Conservation (phyloP, 2,113 vertebrate species). For the Calidris pugnax region DNA sequence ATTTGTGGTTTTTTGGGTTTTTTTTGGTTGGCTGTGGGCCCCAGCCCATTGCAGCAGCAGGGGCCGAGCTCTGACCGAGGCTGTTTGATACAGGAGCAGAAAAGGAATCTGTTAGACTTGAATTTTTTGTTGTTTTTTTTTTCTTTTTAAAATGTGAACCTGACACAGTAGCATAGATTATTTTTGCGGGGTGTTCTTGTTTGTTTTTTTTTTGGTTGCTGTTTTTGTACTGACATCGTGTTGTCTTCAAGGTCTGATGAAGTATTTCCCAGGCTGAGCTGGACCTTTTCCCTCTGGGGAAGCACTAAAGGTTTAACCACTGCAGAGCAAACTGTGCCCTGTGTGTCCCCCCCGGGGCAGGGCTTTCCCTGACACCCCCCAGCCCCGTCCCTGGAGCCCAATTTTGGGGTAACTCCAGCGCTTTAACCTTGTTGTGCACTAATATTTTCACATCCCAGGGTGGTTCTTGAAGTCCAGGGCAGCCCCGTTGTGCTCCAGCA, state of each 20-base stretch:
- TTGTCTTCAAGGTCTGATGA: not conserved
- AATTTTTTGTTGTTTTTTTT: not conserved
- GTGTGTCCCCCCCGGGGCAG: accelerated
- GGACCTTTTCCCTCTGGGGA: not conserved
- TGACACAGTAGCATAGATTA: accelerated
- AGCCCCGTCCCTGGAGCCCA: accelerated
- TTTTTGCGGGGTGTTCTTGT: not conserved
- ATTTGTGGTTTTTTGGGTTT: not conserved
- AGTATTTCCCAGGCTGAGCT: not conserved
- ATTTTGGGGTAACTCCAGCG: not conserved
- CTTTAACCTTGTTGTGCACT: accelerated
- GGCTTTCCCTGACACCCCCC: not conserved
- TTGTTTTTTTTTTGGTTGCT: too few species aligned
- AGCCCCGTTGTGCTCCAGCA: not conserved
- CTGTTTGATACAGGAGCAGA: too few species aligned
- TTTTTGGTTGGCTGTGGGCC: not conserved
- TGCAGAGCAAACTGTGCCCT: not conserved
- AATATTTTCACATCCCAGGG: accelerated
- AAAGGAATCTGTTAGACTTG: not conserved
- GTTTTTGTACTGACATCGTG: accelerated
- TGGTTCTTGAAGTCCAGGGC: not conserved
- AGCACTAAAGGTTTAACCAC: not conserved
- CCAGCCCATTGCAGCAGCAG: accelerated
- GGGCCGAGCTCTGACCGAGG: accelerated
- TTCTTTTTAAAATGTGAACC: not conserved